Base-by-base conservation (phyloP, 2,113 vertebrate species). In the Colaptes auratus region DNA sequence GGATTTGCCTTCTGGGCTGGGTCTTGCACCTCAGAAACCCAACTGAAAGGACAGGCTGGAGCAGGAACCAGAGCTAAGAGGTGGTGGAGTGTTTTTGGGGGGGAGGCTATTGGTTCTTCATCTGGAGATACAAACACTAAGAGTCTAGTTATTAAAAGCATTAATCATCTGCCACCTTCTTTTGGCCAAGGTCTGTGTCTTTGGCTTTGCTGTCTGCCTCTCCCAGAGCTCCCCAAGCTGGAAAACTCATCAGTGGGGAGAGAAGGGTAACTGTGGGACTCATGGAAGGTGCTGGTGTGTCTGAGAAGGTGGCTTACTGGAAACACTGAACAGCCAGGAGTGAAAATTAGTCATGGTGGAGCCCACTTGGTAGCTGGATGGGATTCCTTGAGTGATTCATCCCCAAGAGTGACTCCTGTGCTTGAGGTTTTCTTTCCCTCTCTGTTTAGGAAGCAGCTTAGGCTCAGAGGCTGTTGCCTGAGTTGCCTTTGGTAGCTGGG, bases 241-340 rank as follows among this genome's bases (percentile, higher is more conserved):
- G 93, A 90, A 95, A 80, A 39, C 75, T 90, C 96, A 86, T 95
- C 93, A 84, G 36, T 24, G 55, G 56, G 59, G 59, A 33, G 69
- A 36, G 67, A 18, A 6, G 36, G 48, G 71, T 70, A 79, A 75
- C 82, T 44, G 24, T 19, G 39, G 59, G 69, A 78, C 59, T 73
- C 53, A 24, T 35, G 75, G 72, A 25, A 91, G 82, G 85, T 84
- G 71, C 78, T 33, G 65, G 3, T 65, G 72, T 0, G 18, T 20
- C 44, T 7, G 86, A 79, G n/a, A 83, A 93, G 88, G 73, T 70
- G 93, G 21, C 72, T 86, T 19, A n/a, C 31, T 89, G 90, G 85
- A 92, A 92, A 91, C 85, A 55, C 83, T 56, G 88, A 92, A 82
- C 33, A 71, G 93, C 83, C 90, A 81, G 92, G 72, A 94, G 59